These are phyloP conservation scores for Pollimyrus isidori DNA, from an alignment of 2,113 vertebrate genomes.

Conservation along the genomic window DNA sequence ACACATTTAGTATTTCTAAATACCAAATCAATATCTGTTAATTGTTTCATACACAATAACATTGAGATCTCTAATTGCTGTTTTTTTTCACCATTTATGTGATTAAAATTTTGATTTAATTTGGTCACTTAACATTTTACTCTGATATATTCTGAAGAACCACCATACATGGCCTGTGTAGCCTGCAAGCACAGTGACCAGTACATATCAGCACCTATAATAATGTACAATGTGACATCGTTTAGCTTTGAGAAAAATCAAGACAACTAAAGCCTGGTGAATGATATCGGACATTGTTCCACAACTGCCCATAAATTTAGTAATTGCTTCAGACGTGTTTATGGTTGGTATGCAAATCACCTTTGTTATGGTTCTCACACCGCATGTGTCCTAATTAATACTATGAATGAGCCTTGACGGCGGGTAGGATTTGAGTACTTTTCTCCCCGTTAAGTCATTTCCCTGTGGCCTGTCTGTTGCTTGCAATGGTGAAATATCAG, in stretches of 20 bases:
- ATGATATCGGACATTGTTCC: not conserved
- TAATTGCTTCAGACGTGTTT: not conserved
- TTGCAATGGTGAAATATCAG: not conserved
- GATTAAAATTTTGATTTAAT: not conserved
- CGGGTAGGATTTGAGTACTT: not conserved
- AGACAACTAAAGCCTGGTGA: not conserved
- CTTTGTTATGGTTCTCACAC: not conserved
- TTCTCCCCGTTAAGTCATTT: not conserved
- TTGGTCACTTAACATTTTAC: not conserved
- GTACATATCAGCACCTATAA: not conserved
- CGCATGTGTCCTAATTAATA: not conserved
- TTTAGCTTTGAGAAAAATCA: not conserved
- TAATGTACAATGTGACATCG: not conserved
- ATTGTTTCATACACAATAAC: not conserved
- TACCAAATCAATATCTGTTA: not conserved
- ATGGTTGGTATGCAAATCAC: not conserved
- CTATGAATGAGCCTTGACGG: not conserved
- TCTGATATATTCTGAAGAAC: not conserved
- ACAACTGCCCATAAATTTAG: not conserved
- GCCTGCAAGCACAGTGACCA: not conserved
- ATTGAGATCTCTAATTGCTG: not conserved
- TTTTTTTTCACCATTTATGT: not conserved
- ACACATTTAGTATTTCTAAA: not conserved
- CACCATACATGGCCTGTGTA: not conserved
- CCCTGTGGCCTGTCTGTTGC: not conserved